A percentile compares a stretch with the other conserved stretches of the same genome.
Evolutionary conservation across 2,797 vertebrate species (phyloP).

Genomic region (Micropoecilia bifurca): DNA sequence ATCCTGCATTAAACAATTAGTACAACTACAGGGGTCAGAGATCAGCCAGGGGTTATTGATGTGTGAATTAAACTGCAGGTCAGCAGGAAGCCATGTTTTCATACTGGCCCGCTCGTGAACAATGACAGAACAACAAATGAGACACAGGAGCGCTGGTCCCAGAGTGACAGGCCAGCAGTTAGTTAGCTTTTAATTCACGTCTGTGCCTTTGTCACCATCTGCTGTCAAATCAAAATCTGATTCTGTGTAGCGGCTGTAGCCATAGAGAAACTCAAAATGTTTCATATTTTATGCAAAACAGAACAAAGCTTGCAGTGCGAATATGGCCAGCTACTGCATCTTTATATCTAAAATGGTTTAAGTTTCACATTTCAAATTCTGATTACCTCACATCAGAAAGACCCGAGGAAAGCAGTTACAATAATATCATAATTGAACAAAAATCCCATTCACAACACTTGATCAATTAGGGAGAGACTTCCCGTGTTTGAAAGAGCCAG

Average conservation of each 20-base stretch:
- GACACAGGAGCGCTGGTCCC: slow-evolving; percentile 64
- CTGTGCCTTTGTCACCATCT: slow-evolving; percentile 46
- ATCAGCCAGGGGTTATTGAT: slow-evolving; percentile 82
- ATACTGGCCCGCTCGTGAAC: slow-evolving; percentile 68
- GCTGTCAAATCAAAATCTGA: slow-evolving; percentile 49
- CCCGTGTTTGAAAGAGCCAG: slow-evolving; percentile 57
- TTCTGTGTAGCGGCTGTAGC: slow-evolving; percentile 3
- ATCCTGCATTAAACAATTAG: slow-evolving; percentile 84
- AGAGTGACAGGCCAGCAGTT: slow-evolving; percentile 71
- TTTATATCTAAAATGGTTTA: slow-evolving; percentile 30
- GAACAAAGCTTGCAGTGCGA: background rate
- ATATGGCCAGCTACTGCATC: background rate
- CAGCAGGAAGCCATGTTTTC: slow-evolving; percentile 84
- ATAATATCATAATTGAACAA: slow-evolving; percentile 59
- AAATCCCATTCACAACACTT: slow-evolving; percentile 68
- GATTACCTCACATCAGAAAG: slow-evolving; percentile 36
- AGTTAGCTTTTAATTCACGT: slow-evolving; percentile 65
- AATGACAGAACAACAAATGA: slow-evolving; percentile 78
- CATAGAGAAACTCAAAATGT: slow-evolving; percentile 1
- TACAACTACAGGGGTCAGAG: slow-evolving; percentile 77
- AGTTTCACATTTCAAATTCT: slow-evolving; percentile 46
- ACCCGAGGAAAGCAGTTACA: slow-evolving; percentile 57
- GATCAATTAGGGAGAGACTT: slow-evolving; percentile 47
- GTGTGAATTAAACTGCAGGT: slow-evolving; percentile 85
- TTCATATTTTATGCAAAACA: background rate